These are phyloP conservation scores for Meloidogyne hapla DNA, from an alignment of 1,140 invertebrate genomes.

Conservation along the genomic window DNA sequence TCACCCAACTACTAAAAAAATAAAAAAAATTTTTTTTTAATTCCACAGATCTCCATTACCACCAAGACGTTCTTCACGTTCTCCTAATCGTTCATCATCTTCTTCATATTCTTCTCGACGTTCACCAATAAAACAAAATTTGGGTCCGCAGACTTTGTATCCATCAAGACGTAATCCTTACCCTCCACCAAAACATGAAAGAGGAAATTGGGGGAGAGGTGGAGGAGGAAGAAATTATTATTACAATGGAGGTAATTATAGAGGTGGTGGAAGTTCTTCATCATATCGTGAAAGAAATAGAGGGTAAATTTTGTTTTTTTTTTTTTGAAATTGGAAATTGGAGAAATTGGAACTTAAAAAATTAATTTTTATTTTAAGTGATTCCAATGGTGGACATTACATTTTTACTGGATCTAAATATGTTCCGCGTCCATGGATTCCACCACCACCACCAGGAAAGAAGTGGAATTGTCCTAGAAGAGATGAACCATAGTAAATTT, in stretches of 20 bases:
- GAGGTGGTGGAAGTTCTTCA: not conserved
- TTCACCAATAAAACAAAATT: not conserved
- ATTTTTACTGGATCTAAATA: slow-evolving; percentile 7
- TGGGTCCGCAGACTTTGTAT: slow-evolving; percentile 26
- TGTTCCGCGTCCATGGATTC: slow-evolving; percentile 15
- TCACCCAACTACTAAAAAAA: no score
- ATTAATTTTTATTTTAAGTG: not conserved
- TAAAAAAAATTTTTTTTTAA: no score
- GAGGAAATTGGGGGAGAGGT: not conserved
- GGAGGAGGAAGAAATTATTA: not conserved
- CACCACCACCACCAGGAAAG: slow-evolving; percentile 18
- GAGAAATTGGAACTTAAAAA: no score
- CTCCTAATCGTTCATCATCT: not conserved
- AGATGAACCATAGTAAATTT: slow-evolving; percentile 15
- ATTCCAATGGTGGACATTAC: slow-evolving; percentile 2
- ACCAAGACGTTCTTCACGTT: not conserved
- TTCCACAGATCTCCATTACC: not conserved
- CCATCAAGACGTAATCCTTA: slow-evolving; percentile 23
- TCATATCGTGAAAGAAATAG: not conserved
- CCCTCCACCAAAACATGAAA: slow-evolving; percentile 8
- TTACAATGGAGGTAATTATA: not conserved
- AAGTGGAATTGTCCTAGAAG: slow-evolving; percentile 28
- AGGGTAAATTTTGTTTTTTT: not conserved
- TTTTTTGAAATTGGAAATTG: not conserved
- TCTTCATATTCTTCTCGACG: not conserved